These are phyloP conservation scores for Drosophila hydei DNA, from an alignment of 1,140 invertebrate species.

Conservation along the genomic window DNA sequence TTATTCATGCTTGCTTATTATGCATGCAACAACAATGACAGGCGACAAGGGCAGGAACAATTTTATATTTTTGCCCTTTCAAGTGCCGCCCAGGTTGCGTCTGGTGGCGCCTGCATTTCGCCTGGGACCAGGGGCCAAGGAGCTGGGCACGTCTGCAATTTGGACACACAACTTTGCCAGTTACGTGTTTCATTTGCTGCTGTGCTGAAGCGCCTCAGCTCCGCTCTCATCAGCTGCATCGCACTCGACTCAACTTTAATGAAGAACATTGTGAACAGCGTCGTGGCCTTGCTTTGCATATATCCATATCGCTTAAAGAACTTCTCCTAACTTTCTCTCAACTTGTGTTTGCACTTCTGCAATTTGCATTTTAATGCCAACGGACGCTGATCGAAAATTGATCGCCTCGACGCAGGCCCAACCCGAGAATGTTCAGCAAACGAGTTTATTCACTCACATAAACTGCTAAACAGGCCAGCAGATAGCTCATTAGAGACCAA, in stretches of 20 bases:
- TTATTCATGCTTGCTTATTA: conserved; percentile 52
- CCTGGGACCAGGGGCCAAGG: conserved; percentile 27
- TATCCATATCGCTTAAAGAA: conserved; percentile 42
- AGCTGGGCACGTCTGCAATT: conserved; percentile 60
- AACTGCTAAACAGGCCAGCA: background rate
- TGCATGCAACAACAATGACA: conserved; percentile 72
- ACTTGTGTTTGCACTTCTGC: conserved; percentile 55
- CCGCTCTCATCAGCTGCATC: background rate
- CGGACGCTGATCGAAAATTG: conserved; percentile 49
- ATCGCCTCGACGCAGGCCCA: conserved; percentile 27
- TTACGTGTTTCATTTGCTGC: conserved; percentile 67
- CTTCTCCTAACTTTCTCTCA: conserved; percentile 21
- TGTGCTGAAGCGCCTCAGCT: conserved; percentile 10
- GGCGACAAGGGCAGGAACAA: conserved; percentile 66
- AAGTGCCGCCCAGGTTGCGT: conserved; percentile 46
- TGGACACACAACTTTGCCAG: conserved; percentile 60
- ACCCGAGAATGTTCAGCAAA: background rate
- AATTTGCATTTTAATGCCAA: conserved; percentile 59
- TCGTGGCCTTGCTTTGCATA: conserved; percentile 23
- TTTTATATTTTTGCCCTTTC: conserved; percentile 37
- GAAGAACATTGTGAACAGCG: conserved; percentile 6
- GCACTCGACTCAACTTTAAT: conserved; percentile 16
- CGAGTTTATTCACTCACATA: conserved; percentile 4
- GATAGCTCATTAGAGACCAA: conserved; percentile 1
- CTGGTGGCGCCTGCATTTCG: conserved; percentile 10